Percentiles rank a stretch among this genome's conserved stretches.
phyloP scores from a whole-genome alignment of 2,888 invertebrate species.

The Gortyna flavago region DNA sequence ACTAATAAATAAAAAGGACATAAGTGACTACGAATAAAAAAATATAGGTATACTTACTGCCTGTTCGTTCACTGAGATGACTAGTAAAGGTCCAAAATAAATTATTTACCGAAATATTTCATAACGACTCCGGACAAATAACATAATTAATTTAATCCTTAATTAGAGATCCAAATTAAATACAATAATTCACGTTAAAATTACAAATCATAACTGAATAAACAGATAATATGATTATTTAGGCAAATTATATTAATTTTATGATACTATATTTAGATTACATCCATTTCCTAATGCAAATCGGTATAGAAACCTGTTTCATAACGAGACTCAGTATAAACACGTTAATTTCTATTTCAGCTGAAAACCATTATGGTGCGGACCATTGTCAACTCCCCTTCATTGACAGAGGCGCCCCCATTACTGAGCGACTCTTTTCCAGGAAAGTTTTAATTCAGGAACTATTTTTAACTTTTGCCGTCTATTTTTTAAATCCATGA shows the following conservation, averaged over 20 bases:
- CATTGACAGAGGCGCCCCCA: slow-evolving; percentile 49
- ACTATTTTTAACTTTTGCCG: slow-evolving; percentile 40
- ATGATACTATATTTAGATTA: background rate
- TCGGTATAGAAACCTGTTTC: slow-evolving; percentile 1
- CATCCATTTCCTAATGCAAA: slow-evolving; percentile 24
- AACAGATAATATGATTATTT: slow-evolving; percentile 31
- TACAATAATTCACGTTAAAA: slow-evolving; percentile 18
- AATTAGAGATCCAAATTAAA: slow-evolving; percentile 23
- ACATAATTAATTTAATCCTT: background rate
- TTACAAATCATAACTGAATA: slow-evolving; percentile 21
- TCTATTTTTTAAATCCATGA: slow-evolving; percentile 8
- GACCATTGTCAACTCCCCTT: slow-evolving; percentile 61
- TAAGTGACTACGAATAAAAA: too few species aligned
- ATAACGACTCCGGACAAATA: background rate
- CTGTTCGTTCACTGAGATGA: background rate
- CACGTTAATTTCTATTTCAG: slow-evolving; percentile 37
- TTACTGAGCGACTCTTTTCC: slow-evolving; percentile 35
- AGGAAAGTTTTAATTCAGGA: slow-evolving; percentile 45
- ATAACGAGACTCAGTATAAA: slow-evolving; percentile 9
- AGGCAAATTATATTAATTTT: slow-evolving; percentile 33
- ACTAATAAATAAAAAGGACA: too few species aligned
- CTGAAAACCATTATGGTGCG: slow-evolving; percentile 52
- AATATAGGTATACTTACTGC: background rate
- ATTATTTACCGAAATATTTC: background rate
- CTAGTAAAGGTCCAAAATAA: background rate